Evolutionary conservation across 1,140 invertebrate genomes (phyloP), one percentile per base, ranked within the genome.

Genomic region (Drosophila rufa): DNA sequence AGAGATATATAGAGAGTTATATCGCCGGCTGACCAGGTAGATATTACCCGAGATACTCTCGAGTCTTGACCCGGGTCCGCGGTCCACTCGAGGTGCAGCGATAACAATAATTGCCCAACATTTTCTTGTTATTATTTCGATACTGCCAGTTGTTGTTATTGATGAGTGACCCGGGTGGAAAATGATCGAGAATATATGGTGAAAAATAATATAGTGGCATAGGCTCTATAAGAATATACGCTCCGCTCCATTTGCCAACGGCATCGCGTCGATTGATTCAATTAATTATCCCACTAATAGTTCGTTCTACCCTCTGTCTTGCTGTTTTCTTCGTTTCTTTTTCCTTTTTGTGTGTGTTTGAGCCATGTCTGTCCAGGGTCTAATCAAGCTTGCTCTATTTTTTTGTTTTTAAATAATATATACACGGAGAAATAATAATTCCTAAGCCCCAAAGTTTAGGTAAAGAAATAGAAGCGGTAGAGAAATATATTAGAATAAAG

Each of bases 231-330:
- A n/a, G 40, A 22, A 46, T 19, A 33, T n/a, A n/a, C 33, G 75
- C 42, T 78, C 42, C 64, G 75, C 74, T 78, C 64, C 75, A 69
- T 78, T 75, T 47, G 73, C 73, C 59, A 61, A 51, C 60, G 61
- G 65, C 81, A 75, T 65, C 75, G 75, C 59, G 78, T 74, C 70
- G 86, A 85, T 89, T 89, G 77, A 90, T 89, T 90, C 77, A 81
- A 89, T 89, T 90, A 89, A 85, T 81, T 90, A 89, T 61, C 78
- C 22, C 38, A 66, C 69, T 90, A 90, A 89, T 87, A 84, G 76
- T 38, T 45, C 33, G 14, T 65, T 58, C 46, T n/a, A 25, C 51
- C 68, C 22, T 30, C 45, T 19, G 40, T 67, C 45, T 51, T 53
- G 9, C 42, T 59, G 42, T 47, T 56, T 38, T 33, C 17, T 7